phyloP scores from a whole-genome alignment of 2,888 invertebrate genomes.

The Tachina grossa region DNA sequence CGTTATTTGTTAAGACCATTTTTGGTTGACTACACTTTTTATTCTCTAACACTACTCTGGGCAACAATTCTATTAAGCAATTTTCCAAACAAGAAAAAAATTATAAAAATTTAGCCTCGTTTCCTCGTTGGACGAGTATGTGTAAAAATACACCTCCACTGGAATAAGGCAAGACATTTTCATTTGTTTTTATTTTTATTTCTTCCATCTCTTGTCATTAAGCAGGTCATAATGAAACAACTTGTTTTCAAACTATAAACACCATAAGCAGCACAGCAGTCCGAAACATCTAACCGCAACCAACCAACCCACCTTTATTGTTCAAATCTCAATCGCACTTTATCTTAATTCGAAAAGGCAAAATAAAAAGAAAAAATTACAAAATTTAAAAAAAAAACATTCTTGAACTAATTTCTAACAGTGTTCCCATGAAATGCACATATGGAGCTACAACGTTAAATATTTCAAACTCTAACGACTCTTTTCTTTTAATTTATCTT shows the following conservation, averaged over 20 bases:
- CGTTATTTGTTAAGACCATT: background rate
- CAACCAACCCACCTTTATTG: constrained; percentile 64
- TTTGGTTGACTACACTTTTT: background rate
- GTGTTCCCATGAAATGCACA: constrained; percentile 46
- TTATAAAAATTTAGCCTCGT: constrained; percentile 24
- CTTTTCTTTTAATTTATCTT: constrained; percentile 67
- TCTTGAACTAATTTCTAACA: constrained; percentile 64
- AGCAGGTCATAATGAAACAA: constrained; percentile 64
- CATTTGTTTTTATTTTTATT: constrained; percentile 6
- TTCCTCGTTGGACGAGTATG: constrained; percentile 14
- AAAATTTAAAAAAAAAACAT: constrained; percentile 35
- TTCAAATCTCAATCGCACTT: constrained; percentile 67
- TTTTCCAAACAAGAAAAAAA: too few species aligned
- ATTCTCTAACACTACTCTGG: background rate
- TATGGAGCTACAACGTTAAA: constrained; percentile 30
- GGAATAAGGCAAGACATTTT: constrained; percentile 18
- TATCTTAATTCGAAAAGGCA: constrained; percentile 66
- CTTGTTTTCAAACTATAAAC: constrained; percentile 39
- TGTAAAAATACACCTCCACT: constrained; percentile 52
- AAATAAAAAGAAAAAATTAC: constrained; percentile 14
- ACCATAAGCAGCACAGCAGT: background rate
- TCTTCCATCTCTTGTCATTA: constrained; percentile 42
- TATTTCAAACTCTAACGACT: constrained; percentile 27
- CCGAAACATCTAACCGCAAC: constrained; percentile 29
- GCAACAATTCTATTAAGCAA: background rate